Evolutionary conservation across 2,888 invertebrate genomes (phyloP), one percentile per base, ranked within the genome.

Genomic region (Chydorus sphaericus): DNA sequence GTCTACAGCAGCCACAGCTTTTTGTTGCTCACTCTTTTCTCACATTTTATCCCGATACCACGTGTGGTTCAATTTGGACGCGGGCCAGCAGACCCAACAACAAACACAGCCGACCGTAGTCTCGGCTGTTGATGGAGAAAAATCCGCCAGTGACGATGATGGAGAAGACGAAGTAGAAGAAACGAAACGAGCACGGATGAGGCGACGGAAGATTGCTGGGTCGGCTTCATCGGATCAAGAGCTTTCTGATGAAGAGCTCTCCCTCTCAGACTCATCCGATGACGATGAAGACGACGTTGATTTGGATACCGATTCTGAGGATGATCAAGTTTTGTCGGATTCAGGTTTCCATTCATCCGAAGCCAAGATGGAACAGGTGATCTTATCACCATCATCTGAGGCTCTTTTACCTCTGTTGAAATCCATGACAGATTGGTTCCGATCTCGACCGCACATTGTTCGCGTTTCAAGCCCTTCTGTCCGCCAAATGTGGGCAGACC

Each of bases 1-100:
- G 67, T 78, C 83, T 44, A 86, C 88, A 63, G 83, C 86, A 26
- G 78, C 85, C 55, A 82, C 86, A 65, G 90, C 91, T 29, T 89
- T 92, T 66, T 78, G 85, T 53, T 75, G 92, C 51, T 88, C 89
- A 26, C 76, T 91, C 61, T 79, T 86, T 62, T 85, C 85, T 16
- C 84, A 85, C 66, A 68, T 84, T 8, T 16, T 44, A 26, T 26
- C 10, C 23, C 23, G n/a, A n/a, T 44, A 26, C 28, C 44, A 44
- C 23, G 44, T 26, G 7, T 16, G 23, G 11, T 44, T 44, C 26
- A 14, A 44, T 26, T 14, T 44, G 26, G 20, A 44, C n/a, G 44
- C 11, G 10, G 8, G 8, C 26, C 11, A 23, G 7, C 23, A 1
- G n/a, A 10, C 26, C 23, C 3, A 44, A 14, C 4, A 44, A 23